Percentiles rank a stretch among this genome's conserved stretches.
These are phyloP conservation scores for Xylocopa sonorina DNA, from an alignment of 1,140 invertebrate species.

Conservation along the genomic window DNA sequence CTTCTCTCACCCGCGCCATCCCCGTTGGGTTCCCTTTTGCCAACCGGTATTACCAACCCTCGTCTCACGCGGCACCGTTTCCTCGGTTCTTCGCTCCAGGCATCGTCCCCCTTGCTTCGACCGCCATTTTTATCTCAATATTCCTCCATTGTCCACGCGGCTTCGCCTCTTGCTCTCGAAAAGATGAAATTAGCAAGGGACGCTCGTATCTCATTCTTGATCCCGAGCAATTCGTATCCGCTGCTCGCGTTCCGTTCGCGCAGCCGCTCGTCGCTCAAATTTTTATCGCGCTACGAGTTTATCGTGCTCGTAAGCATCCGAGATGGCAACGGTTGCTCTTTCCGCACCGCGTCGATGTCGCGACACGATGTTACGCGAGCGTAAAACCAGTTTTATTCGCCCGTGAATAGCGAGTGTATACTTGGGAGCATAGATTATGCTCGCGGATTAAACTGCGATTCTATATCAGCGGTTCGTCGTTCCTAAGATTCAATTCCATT, in stretches of 20 bases:
- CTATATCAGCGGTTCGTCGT: too few species aligned
- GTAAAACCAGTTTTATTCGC: not conserved
- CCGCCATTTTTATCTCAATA: slow-evolving; percentile 49
- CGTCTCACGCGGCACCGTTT: slow-evolving; percentile 8
- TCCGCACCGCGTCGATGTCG: not conserved
- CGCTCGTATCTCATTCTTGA: too few species aligned
- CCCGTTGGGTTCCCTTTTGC: slow-evolving; percentile 29
- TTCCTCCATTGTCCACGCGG: slow-evolving; percentile 47
- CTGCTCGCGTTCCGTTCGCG: not conserved
- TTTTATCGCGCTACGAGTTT: not conserved
- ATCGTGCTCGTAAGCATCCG: not conserved
- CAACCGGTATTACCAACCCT: slow-evolving; percentile 35
- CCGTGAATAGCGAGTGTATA: not conserved
- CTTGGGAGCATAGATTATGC: not conserved
- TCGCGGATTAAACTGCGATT: too few species aligned
- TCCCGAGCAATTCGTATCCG: not conserved
- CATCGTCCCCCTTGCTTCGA: not conserved
- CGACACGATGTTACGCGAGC: not conserved
- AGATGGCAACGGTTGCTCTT: not conserved
- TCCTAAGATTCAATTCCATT: slow-evolving; percentile 28
- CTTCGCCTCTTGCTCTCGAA: slow-evolving; percentile 13
- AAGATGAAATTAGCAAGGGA: too few species aligned
- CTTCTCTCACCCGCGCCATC: not conserved
- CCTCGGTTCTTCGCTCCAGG: not conserved
- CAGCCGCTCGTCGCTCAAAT: not conserved